Percentiles rank a stretch among this genome's conserved stretches.
These are phyloP conservation scores for Mionectes olivaceus DNA, from an alignment of 2,797 vertebrate genomes.

Conservation along the genomic window DNA sequence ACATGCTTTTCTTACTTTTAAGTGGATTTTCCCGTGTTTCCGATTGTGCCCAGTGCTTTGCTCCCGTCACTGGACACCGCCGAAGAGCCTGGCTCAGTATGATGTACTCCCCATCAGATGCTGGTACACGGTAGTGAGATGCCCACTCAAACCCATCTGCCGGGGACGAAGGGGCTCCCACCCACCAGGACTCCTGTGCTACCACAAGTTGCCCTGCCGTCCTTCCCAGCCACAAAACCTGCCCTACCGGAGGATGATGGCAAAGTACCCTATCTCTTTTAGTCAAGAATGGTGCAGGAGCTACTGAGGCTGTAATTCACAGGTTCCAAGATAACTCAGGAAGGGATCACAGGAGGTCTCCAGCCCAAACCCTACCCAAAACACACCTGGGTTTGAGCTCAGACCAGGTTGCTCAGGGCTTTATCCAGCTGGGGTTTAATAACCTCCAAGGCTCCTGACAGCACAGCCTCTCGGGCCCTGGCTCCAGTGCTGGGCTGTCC, in stretches of 20 bases:
- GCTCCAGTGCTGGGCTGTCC: not conserved
- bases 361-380: not conserved
- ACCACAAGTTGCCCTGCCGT: not conserved
- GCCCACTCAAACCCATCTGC: not conserved
- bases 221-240: not conserved
- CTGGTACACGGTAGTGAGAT: accelerated
- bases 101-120: accelerated
- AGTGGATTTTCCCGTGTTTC: not conserved
- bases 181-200: not conserved
- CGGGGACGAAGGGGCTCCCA: not conserved
- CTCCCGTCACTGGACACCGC: accelerated
- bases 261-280: not conserved
- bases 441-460: not conserved
- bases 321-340: not conserved
- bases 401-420: not conserved
- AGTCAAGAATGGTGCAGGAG: not conserved
- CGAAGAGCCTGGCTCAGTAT: not conserved
- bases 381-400: not conserved
- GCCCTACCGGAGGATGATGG: accelerated
- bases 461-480: too few relatives aligned
- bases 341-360: not conserved
- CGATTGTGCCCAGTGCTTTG: not conserved
- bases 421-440: accelerated
- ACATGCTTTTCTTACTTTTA: accelerated
- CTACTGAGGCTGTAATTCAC: not conserved